These are phyloP conservation scores for Nothobranchius kuhntae DNA, from an alignment of 2,113 vertebrate genomes.

Conservation along the genomic window DNA sequence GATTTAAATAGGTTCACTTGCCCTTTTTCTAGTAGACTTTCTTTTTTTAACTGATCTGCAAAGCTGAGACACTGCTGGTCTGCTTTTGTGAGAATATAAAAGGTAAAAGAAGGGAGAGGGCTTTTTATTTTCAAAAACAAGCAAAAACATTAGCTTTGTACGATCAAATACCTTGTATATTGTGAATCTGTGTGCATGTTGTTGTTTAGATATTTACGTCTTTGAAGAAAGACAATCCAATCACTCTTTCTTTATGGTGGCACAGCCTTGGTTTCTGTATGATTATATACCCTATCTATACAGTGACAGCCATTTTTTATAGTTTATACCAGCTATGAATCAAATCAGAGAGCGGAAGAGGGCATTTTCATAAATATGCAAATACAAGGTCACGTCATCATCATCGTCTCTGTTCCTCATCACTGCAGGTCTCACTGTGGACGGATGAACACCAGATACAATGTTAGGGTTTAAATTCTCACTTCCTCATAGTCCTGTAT, in stretches of 20 bases:
- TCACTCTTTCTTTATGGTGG: constrained; percentile 42
- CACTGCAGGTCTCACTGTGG: constrained; percentile 44
- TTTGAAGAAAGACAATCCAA: constrained; percentile 44
- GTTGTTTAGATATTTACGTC: constrained; percentile 56
- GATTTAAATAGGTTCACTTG: too few relatives aligned
- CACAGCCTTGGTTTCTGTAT: constrained; percentile 56
- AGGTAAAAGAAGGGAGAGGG: neutral
- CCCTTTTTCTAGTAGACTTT: too few relatives aligned
- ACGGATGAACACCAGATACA: constrained; percentile 21
- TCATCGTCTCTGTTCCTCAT: constrained; percentile 39
- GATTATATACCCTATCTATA: constrained; percentile 62
- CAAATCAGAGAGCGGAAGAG: constrained; percentile 68
- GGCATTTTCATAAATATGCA: constrained; percentile 79
- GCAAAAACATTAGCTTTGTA: constrained; percentile 46
- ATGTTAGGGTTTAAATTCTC: constrained; percentile 49
- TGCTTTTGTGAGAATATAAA: constrained; percentile 7
- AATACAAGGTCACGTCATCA: constrained; percentile 65
- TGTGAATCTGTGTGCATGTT: constrained; percentile 75
- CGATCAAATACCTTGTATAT: constrained; percentile 59
- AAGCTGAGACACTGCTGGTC: constrained; percentile 13
- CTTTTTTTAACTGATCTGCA: constrained; percentile 13
- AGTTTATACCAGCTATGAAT: constrained; percentile 76
- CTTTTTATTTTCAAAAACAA: neutral
- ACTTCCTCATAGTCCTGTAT: constrained; percentile 55
- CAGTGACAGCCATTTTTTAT: constrained; percentile 69